Evolutionary conservation across 2,797 vertebrate genomes (phyloP).

Genomic region (Parambassis ranga): DNA sequence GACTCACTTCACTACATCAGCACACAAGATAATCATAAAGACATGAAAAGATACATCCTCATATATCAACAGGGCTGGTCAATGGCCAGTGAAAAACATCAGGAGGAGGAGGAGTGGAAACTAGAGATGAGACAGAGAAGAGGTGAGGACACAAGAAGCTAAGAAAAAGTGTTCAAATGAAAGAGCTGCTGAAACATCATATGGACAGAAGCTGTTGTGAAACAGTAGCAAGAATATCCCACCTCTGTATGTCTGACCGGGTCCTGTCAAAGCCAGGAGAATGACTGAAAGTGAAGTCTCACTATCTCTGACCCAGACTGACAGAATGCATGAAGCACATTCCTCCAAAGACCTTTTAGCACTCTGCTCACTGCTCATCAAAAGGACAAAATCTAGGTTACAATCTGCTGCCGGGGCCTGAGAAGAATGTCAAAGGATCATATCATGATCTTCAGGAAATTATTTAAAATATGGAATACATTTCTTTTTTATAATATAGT

Average conservation of each 20-base stretch:
- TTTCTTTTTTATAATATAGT: no score
- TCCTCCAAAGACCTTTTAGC: conserved; percentile 8
- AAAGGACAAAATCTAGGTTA: neutral
- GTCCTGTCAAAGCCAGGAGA: conserved; percentile 24
- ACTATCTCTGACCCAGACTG: conserved; percentile 1
- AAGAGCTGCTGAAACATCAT: conserved; percentile 22
- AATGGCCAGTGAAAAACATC: no score
- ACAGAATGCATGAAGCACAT: conserved; percentile 2
- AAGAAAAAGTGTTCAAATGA: neutral
- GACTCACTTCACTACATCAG: no score
- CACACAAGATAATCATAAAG: no score
- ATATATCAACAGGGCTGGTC: no score
- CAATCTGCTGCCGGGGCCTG: neutral
- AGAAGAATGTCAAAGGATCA: no score
- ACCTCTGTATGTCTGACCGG: conserved; percentile 33
- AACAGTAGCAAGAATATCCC: conserved; percentile 21
- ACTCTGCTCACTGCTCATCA: neutral
- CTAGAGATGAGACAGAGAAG: neutral
- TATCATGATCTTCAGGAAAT: no score
- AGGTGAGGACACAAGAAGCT: neutral
- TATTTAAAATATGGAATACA: no score
- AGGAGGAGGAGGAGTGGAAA: neutral
- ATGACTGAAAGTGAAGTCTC: neutral
- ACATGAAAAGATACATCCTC: no score
- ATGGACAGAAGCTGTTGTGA: conserved; percentile 28